Conservation (phyloP, 2,113 vertebrate genomes). For the Amazona guildingii region DNA sequence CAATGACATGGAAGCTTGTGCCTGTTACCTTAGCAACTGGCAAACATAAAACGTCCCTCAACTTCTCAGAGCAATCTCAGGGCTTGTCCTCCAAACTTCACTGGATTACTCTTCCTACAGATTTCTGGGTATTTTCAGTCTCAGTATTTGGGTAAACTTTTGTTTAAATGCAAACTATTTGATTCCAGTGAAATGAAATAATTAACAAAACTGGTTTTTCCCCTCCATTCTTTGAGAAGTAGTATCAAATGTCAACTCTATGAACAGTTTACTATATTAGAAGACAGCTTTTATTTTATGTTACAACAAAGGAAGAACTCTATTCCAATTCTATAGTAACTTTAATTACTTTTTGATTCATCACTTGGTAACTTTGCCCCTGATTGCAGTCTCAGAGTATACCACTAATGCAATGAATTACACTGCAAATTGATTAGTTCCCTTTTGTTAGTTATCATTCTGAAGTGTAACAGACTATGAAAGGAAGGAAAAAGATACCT, state of each 20-base stretch:
- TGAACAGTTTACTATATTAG: neutral
- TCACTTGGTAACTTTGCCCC: neutral
- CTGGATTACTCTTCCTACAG: neutral
- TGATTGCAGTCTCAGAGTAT: neutral
- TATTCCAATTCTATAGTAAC: neutral
- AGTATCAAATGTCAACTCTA: neutral
- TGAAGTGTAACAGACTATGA: neutral
- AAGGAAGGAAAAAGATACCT: neutral
- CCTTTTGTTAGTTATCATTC: neutral
- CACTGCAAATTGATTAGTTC: neutral
- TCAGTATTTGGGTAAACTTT: neutral
- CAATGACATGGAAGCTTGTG: neutral
- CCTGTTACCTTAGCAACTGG: neutral
- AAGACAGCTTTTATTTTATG: neutral
- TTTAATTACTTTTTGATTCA: neutral
- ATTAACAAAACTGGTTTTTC: neutral
- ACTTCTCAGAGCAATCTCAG: neutral
- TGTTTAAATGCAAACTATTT: neutral
- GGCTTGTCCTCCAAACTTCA: neutral
- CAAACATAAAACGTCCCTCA: neutral
- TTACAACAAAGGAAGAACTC: neutral
- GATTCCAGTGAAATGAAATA: neutral
- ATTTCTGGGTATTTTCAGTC: neutral
- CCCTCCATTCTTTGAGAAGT: neutral
- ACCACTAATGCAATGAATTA: neutral